Conservation (phyloP, 2,888 invertebrate genomes). For the Melanargia galathea region DNA sequence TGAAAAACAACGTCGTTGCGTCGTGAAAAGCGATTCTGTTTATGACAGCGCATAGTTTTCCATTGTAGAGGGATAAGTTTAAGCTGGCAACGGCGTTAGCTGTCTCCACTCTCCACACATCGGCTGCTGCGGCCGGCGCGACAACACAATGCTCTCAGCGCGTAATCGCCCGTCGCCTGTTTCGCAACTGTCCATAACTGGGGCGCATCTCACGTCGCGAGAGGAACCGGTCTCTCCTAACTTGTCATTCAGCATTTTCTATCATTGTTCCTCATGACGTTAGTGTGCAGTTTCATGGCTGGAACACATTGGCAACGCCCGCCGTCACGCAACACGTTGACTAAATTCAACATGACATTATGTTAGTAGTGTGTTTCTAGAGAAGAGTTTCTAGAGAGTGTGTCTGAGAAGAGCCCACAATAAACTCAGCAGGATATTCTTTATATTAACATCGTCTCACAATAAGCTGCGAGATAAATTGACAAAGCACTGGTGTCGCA, state of each 20-base stretch:
- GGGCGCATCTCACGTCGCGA: not conserved
- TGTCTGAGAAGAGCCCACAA: too few relatives aligned
- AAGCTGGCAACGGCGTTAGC: not conserved
- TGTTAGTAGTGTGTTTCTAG: too few relatives aligned
- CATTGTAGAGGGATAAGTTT: not conserved
- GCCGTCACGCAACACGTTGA: not conserved
- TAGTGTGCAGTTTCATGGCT: not conserved
- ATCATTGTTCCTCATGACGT: not conserved
- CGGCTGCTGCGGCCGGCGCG: constrained; percentile 42
- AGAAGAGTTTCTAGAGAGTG: too few relatives aligned
- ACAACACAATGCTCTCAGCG: constrained; percentile 65
- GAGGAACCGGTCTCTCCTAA: not conserved
- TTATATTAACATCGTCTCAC: too few relatives aligned
- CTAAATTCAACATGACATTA: too few relatives aligned
- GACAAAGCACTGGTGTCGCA: constrained; percentile 1
- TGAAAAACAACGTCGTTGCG: too few relatives aligned
- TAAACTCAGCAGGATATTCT: too few relatives aligned
- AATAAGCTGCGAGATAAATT: not conserved
- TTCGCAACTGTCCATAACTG: constrained; percentile 36
- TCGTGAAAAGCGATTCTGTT: not conserved
- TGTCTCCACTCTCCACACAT: constrained; percentile 11
- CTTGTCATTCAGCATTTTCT: constrained; percentile 3
- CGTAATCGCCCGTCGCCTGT: constrained; percentile 33
- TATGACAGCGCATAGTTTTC: not conserved
- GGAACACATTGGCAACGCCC: not conserved